Evolutionary conservation across 2,797 vertebrate species (phyloP).

Genomic region (Mormyrops attenuatus): DNA sequence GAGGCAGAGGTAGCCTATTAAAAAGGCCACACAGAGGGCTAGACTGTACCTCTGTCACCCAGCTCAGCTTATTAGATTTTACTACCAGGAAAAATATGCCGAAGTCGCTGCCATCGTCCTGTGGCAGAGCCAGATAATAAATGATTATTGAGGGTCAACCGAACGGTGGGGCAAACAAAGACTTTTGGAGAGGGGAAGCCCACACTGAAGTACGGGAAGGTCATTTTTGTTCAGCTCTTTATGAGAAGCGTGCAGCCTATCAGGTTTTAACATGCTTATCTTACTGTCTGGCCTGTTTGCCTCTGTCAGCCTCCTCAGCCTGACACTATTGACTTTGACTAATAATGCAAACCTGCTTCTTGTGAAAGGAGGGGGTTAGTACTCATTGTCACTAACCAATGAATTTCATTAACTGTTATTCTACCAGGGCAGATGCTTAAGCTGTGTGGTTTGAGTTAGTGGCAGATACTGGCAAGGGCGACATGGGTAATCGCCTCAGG

Average conservation of each 20-base stretch:
- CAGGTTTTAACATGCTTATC: background rate
- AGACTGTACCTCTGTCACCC: background rate
- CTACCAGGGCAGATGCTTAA: background rate
- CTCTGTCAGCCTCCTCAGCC: background rate
- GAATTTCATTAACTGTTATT: background rate
- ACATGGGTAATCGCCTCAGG: no score
- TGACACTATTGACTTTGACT: background rate
- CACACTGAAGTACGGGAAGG: background rate
- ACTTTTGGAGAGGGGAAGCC: background rate
- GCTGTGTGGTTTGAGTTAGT: background rate
- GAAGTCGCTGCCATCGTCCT: background rate
- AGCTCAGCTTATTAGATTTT: constrained; percentile 9
- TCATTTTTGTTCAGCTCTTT: background rate
- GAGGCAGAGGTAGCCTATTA: constrained; percentile 1
- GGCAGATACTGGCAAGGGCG: background rate
- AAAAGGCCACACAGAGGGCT: background rate
- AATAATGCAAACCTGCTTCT: background rate
- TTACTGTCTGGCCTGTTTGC: background rate
- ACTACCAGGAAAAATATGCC: background rate
- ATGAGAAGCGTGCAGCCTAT: background rate
- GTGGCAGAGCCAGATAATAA: background rate
- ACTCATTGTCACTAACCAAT: background rate
- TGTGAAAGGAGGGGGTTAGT: no score
- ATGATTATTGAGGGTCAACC: background rate
- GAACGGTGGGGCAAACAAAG: background rate